Base-by-base conservation (phyloP, 2,888 invertebrate genomes). In the Hemithea aestivaria region DNA sequence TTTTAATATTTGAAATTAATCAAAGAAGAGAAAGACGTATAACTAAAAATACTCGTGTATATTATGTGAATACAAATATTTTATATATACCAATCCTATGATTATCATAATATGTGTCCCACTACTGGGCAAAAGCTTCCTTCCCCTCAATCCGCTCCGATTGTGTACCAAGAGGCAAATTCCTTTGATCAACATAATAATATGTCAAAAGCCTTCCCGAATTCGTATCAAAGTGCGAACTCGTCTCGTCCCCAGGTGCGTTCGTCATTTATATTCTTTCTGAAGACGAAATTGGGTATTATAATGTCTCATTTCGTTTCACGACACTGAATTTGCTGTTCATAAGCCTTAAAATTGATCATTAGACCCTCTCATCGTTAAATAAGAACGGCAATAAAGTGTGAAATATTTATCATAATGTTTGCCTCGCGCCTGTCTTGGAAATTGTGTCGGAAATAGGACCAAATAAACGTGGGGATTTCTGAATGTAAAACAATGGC, bases 291-390 rank as follows among this genome's bases (percentile, higher is more conserved):
- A 83, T 84, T 79, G 79, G 73, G 70, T 77, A 78, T 83, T 74
- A 83, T 72, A 78, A 75, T 73, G 71, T 77, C 78, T 74, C 76
- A 73, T 79, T 80, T 73, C 68, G 58, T 66, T 70, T 73, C 74
- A 73, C 79, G 81, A 79, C 82, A 78, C 74, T 70, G 70, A 83
- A 84, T 84, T 84, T 83, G 79, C 81, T 82, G 83, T 82, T 81
- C 80, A 79, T 83, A 82, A 83, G 75, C 80, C 72, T 73, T 74
- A 82, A 53, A 84, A 83, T 81, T 82, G 79, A 72, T 80, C 79
- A 82, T 83, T 81, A 83, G 66, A 62, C 60, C 62, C 66, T 63
- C 57, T 60, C 67, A 61, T 72, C 65, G 68, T 65, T 69, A 68
- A 73, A 74, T 74, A 71, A 70, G 68, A 61, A 62, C 50, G 45